Conservation (phyloP, 2,797 vertebrate species). For the Tapirus indicus region DNA sequence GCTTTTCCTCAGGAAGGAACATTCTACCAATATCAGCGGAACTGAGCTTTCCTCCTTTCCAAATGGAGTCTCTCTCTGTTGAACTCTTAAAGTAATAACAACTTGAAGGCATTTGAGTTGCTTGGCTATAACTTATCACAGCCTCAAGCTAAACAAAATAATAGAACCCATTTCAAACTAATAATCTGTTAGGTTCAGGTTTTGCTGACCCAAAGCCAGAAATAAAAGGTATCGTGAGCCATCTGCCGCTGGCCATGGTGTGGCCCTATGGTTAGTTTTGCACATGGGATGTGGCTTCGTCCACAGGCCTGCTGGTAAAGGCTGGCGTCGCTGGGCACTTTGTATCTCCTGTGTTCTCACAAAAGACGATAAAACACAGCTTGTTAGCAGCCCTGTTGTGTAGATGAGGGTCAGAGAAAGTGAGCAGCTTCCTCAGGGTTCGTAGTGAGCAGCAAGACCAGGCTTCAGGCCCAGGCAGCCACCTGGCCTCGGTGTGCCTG, state of each 20-base stretch:
- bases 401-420: not conserved
- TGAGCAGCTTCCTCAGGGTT: not conserved
- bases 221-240: not conserved
- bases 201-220: not conserved
- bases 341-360: not conserved
- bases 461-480: too few relatives aligned
- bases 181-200: not conserved
- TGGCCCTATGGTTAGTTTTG: not conserved
- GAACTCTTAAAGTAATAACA: not conserved
- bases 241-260: not conserved
- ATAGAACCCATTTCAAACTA: not conserved
- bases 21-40: not conserved
- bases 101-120: not conserved
- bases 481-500: not conserved
- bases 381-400: not conserved
- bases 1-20: slow-evolving; percentile 33
- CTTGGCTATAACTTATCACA: not conserved
- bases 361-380: not conserved
- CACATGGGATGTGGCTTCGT: not conserved
- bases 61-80: not conserved
- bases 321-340: not conserved
- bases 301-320: not conserved
- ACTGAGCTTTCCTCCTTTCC: not conserved
- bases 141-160: not conserved
- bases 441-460: not conserved